Percentiles rank a stretch among this genome's conserved stretches.
Evolutionary conservation across 2,888 invertebrate genomes (phyloP).

Genomic region (Hypolimnas misippus): DNA sequence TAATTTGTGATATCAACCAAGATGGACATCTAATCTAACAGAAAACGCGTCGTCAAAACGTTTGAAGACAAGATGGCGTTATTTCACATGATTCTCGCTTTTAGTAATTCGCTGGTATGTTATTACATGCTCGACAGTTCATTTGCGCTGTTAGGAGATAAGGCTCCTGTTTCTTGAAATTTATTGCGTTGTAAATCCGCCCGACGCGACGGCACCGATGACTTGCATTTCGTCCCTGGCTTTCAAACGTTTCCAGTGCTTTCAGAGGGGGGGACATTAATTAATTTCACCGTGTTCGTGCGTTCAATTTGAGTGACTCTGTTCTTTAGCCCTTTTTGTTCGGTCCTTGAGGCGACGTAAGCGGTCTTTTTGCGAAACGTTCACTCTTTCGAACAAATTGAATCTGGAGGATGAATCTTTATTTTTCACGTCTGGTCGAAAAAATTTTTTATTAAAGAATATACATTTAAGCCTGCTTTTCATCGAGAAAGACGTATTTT

Average conservation of each 20-base stretch:
- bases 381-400: slow-evolving; percentile 34
- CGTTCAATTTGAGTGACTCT: slow-evolving; percentile 66
- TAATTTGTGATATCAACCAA: neutral
- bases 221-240: slow-evolving; percentile 70
- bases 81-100: slow-evolving; percentile 48
- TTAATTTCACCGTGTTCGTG: slow-evolving; percentile 73
- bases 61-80: slow-evolving; percentile 41
- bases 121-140: slow-evolving; percentile 68
- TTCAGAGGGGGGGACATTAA: slow-evolving; percentile 70
- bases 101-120: slow-evolving; percentile 51
- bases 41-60: slow-evolving; percentile 41
- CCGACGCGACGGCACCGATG: slow-evolving; percentile 58
- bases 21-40: slow-evolving; percentile 11
- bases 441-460: neutral
- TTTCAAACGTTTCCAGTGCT: slow-evolving; percentile 68
- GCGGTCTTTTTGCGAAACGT: slow-evolving; percentile 33
- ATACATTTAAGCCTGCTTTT: neutral
- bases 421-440: slow-evolving; percentile 15
- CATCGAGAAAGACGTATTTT: neutral
- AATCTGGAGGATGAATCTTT: slow-evolving; percentile 27
- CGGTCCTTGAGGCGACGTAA: slow-evolving; percentile 41
- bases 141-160: slow-evolving; percentile 77
- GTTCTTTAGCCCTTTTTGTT: slow-evolving; percentile 58
- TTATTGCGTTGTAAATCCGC: slow-evolving; percentile 74
- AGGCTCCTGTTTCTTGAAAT: slow-evolving; percentile 70